Conservation (phyloP, 2,113 vertebrate genomes). For the Otus sunia region DNA sequence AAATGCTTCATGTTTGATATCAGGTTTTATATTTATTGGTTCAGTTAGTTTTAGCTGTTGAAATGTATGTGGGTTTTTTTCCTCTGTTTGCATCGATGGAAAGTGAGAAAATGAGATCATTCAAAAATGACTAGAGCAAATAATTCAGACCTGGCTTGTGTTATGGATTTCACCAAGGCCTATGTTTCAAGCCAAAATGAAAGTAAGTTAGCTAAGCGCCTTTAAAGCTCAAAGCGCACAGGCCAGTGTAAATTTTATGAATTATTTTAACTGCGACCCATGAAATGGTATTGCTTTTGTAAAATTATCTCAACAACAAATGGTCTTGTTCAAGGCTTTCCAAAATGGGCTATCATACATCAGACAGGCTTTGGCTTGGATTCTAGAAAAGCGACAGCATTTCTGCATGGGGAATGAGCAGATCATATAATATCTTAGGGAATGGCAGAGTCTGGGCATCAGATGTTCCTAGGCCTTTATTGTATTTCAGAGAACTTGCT, state of each 20-base stretch:
- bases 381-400: neutral
- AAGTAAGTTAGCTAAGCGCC: neutral
- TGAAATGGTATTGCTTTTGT: constrained; percentile 32
- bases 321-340: constrained; percentile 31
- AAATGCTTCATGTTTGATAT: neutral
- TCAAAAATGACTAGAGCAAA: constrained; percentile 10
- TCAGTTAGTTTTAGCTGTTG: constrained; percentile 10
- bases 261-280: constrained; percentile 26
- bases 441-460: constrained; percentile 26
- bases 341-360: neutral
- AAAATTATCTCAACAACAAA: constrained; percentile 38
- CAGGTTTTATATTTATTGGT: neutral
- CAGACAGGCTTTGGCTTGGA: neutral
- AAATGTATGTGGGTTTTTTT: neutral
- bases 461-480: constrained; percentile 40
- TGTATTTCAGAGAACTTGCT: constrained; percentile 29
- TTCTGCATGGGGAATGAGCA: constrained; percentile 35
- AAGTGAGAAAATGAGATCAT: constrained; percentile 28
- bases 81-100: neutral
- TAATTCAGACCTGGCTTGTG: constrained; percentile 10
- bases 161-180: neutral
- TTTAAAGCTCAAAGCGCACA: neutral
- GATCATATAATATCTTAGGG: constrained; percentile 4
- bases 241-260: neutral
- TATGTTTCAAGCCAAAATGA: constrained; percentile 1